Evolutionary conservation across 1,140 invertebrate species (phyloP).

Genomic region (Drosophila nikananu): DNA sequence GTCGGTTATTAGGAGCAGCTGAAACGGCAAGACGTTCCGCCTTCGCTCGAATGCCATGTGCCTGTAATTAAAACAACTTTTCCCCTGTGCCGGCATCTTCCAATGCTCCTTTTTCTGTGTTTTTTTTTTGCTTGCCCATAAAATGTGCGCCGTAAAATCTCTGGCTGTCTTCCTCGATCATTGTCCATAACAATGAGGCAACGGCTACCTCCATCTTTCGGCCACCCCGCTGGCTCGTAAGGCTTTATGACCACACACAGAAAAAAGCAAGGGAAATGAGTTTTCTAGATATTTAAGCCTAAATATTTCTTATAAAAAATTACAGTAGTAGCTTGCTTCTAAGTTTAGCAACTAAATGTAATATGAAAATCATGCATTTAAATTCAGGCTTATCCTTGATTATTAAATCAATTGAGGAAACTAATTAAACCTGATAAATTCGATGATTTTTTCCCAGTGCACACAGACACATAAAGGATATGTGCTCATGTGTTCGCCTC

Average conservation of each 20-base stretch:
- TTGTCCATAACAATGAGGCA: constrained; percentile 74
- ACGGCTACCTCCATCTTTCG: constrained; percentile 12
- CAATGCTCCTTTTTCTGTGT: not conserved
- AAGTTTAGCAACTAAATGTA: not conserved
- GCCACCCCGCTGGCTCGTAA: constrained; percentile 43
- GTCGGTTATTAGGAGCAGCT: constrained; percentile 48
- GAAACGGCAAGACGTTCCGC: constrained; percentile 36
- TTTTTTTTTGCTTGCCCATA: constrained; percentile 28
- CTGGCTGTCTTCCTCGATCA: constrained; percentile 56
- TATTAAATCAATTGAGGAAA: not conserved
- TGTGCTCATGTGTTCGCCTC: constrained; percentile 23
- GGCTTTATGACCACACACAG: constrained; percentile 52
- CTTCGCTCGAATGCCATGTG: constrained; percentile 21
- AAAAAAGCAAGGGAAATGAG: not conserved
- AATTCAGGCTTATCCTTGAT: not conserved
- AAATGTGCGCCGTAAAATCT: constrained; percentile 55
- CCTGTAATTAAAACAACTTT: constrained; percentile 73
- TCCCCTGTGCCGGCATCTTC: constrained; percentile 20
- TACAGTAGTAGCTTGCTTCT: not conserved
- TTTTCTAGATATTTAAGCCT: rapidly evolving
- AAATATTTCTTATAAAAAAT: not conserved
- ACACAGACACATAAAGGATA: constrained; percentile 7
- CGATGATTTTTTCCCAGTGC: constrained; percentile 17
- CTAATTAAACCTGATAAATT: not conserved
- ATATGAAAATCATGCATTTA: not conserved